Conservation (phyloP, 2,113 vertebrate species). For the Pygoscelis adeliae region DNA sequence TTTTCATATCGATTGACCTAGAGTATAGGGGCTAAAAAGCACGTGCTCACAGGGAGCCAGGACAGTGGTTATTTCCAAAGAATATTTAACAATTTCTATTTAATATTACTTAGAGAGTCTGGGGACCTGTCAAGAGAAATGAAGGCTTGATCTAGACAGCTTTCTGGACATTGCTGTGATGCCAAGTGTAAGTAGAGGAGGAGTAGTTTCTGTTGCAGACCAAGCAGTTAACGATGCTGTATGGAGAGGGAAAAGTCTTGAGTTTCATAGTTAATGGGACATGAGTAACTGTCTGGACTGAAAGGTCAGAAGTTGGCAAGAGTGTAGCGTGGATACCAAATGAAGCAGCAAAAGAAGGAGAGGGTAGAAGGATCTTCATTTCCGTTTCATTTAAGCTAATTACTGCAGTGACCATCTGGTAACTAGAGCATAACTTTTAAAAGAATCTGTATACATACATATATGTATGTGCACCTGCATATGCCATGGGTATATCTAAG, state of each 20-base stretch:
- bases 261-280: neutral
- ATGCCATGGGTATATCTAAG: neutral
- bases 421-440: neutral
- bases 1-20: neutral
- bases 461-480: neutral
- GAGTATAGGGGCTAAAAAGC: neutral
- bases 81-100: neutral
- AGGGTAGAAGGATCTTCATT: neutral
- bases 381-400: neutral
- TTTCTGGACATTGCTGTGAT: neutral
- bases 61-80: neutral
- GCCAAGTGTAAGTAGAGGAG: neutral
- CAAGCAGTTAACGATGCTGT: neutral
- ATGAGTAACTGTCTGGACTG: neutral
- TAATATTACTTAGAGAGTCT: neutral
- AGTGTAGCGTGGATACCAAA: neutral
- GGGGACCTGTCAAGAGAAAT: neutral
- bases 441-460: fast-evolving
- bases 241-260: neutral
- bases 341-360: neutral
- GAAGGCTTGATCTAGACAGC: neutral
- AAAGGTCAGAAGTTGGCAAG: neutral
- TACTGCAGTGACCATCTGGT: neutral
- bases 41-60: neutral
- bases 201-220: neutral